Evolutionary conservation across 2,888 invertebrate genomes (phyloP), one percentile per base, ranked within the genome.

Genomic region (Lasioglossum villosulum): DNA sequence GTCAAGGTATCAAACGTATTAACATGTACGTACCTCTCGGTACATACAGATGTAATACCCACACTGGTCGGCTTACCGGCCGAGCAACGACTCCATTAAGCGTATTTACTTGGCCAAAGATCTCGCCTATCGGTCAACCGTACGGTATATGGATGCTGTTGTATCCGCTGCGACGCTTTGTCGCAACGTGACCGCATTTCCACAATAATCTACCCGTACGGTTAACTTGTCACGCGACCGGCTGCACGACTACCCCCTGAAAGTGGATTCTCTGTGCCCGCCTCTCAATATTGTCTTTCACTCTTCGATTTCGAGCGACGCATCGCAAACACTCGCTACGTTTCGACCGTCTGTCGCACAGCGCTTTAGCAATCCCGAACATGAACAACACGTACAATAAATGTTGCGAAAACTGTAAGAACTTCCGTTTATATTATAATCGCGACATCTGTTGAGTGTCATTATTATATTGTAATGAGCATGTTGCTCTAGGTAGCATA

Each of bases 1-100:
- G 90, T 91, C 90, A 89, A 90, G 90, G 90, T 90, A 92, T 93
- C 92, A 86, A 91, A 88, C 89, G 91, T 92, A 92, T 91, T 91
- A 92, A 92, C 91, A 91, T 89, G 75, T 75, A 74, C 80, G 78
- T 78, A 68, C 39, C 74, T 78, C 72, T 59, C 74, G 80, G 83
- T 74, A 59, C 56, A 34, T 27, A 83, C 82, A 84, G 86, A 83
- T 84, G 82, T 84, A 66, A 66, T 12, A 83, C 66, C 39, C 48
- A 66, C 71, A 56, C 34, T 34, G 66, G 68, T 39, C 70, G 84
- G 75, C 56, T 80, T 74, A 75, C 70, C 80, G 70, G 39, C 59
- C 80, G 75, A 86, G 80, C 90, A 81, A 85, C 85, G 87, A 90
- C 89, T 90, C 87, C 85, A 90, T 90, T 90, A 90, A 86, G 68